A percentile compares a stretch with the other conserved stretches of the same genome.
phyloP scores from a whole-genome alignment of 2,113 vertebrate species.

The Agelaius tricolor region DNA sequence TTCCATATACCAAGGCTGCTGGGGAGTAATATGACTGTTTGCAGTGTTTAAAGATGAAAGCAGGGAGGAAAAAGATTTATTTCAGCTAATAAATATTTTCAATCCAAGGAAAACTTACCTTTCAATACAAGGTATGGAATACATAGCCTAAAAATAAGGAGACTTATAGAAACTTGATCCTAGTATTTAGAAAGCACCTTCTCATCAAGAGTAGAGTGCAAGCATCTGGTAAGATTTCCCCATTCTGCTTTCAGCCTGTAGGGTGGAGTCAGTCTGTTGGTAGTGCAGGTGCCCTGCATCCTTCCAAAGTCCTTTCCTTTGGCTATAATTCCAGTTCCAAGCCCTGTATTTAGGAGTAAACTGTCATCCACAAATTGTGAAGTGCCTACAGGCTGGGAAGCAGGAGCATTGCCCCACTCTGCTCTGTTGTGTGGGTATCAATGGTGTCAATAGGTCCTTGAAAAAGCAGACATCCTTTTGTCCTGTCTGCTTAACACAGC shows the following conservation, averaged over 20 bases:
- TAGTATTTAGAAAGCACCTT: neutral
- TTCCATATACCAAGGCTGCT: neutral
- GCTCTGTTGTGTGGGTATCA: neutral
- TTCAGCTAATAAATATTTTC: neutral
- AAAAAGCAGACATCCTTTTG: slow-evolving; percentile 40
- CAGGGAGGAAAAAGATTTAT: neutral
- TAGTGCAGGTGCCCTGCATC: neutral
- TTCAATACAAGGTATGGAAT: neutral
- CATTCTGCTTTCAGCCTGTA: neutral
- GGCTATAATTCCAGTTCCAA: neutral
- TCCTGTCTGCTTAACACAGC: neutral
- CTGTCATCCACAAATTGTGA: fast-evolving
- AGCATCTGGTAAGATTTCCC: neutral
- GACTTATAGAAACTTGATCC: neutral
- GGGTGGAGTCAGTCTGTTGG: neutral
- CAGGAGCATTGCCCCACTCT: fast-evolving
- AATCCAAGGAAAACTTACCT: neutral
- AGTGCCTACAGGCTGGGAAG: neutral
- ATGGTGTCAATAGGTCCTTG: neutral
- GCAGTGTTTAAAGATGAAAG: neutral
- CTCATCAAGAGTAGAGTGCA: neutral
- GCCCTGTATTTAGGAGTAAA: neutral
- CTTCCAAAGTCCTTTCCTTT: neutral
- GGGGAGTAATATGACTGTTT: neutral
- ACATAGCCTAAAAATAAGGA: neutral